Base-by-base conservation (phyloP, 2,888 invertebrate genomes). In the Pandemis heparana region DNA sequence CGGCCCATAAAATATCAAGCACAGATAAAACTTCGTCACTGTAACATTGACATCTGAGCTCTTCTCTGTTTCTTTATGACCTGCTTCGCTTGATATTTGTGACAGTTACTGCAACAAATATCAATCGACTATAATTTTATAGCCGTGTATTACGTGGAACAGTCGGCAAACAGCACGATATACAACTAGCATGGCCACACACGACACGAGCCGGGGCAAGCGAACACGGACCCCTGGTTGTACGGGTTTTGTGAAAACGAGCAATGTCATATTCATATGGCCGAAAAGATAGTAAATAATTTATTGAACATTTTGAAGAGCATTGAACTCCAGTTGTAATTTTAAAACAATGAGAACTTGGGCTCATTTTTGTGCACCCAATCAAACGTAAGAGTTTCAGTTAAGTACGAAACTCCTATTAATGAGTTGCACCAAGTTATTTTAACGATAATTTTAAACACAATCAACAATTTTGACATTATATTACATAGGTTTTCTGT, bases 161-260 rank as follows among this genome's bases (percentile, higher is more conserved):
- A 38, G 41, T 69, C 65, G 51, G 72, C 72, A 43, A 32, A 46
- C 74, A 70, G 70, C 74, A 74, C 74, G 48, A 65, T 41, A 18
- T 41, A 74, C 74, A 74, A 43, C 60, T 74, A 74, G 74, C 74
- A 70, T 65, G 74, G 74, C 68, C 53, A 72, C 70, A 74, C 63
- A 73, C 67, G 63, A 74, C 51, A 46, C 62, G 74, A 74, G 59
- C 64, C 67, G 38, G 74, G 53, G 63, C 65, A 74, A 74, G 74
- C 74, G 18, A 6, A 70, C 51, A 65, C 14, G 60, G 46, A 70
- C 70, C 70, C 65, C 65, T 61, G 32, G 64, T 69, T 73, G 39
- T 48, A 56, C 56, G 72, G 72, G 72, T 56, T 63, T 71, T 46
- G 67, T 67, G 72, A 72, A 43, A 48, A 32, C 48, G 72, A 68